Base-by-base conservation (phyloP, 2,888 invertebrate genomes). In the Ischnura elegans region DNA sequence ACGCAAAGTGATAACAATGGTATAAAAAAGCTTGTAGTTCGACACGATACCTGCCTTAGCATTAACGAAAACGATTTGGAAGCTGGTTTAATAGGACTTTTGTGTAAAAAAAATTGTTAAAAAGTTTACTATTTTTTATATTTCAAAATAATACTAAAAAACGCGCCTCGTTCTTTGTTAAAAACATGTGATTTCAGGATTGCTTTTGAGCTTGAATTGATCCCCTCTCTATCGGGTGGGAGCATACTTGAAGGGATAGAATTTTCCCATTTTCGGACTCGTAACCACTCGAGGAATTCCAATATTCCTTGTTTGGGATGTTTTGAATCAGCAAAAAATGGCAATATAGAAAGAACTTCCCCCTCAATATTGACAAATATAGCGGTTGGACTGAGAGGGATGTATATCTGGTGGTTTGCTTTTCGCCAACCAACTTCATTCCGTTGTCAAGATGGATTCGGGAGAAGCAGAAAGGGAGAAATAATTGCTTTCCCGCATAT, bases 401-500 rank as follows among this genome's bases (percentile, higher is more conserved):
- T n/a, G n/a, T 29, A 76, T 76, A 2, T 76, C 76, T 61, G 61
- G 76, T 76, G 76, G 76, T 76, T 76, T 76, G 29, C 76, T 16
- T 36, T 10, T 10, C 76, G 36, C 29, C 76, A 36, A 76, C 76
- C 8, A 76, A 76, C 36, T 76, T 76, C 76, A 76, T 76, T 76
- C 36, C 10, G 6, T 36, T 76, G 76, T 36, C 76, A 76, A 76
- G 29, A 76, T 76, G 29, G 29, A 76, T 36, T 76, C 76, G 76
- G 16, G 76, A 36, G 47, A 16, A 16, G 47, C 8, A 16, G 47
- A 25, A 2, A n/a, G 61, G 61, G 61, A 25, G 61, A 61, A 76
- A 36, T 76, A 76, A 76, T 76, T 76, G 76, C 76, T 76, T 76
- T 76, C 36, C 76, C 36, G 29, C 76, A 29, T 36, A 76, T 76